phyloP scores from a whole-genome alignment of 2,797 vertebrate species.

The Aeoliscus strigatus region DNA sequence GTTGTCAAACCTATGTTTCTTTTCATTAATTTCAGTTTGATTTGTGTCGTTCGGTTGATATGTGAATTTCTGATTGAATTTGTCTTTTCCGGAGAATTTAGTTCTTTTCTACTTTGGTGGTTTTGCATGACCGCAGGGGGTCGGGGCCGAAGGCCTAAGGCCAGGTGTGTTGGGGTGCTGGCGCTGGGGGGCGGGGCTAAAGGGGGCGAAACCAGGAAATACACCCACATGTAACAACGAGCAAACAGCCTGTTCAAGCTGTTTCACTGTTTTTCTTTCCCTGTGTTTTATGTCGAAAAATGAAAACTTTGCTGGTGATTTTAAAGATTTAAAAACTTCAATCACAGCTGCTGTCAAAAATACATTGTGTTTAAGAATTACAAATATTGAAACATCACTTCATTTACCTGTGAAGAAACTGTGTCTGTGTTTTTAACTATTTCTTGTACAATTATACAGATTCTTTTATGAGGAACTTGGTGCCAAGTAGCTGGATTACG shows the following conservation, averaged over 20 bases:
- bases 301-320: conserved; percentile 94
- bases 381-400: conserved; percentile 93
- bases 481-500: conserved; percentile 97
- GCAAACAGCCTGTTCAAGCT: conserved; percentile 88
- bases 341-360: conserved; percentile 98
- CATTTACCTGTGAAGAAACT: conserved; percentile 99
- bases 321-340: conserved; percentile 88
- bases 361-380: conserved; percentile 99
- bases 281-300: conserved; percentile 96
- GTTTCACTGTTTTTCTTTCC: conserved; percentile 98
- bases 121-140: conserved; percentile 50
- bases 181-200: conserved; percentile 27
- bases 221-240: conserved; percentile 92
- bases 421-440: conserved; percentile 99
- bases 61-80: conserved; percentile 53
- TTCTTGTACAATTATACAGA: conserved; percentile 99
- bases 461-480: conserved; percentile 99
- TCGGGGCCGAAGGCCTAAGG: conserved; percentile 25
- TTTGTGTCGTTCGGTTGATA: conserved; percentile 1
- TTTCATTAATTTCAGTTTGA: conserved; percentile 13
- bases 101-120: conserved; percentile 65
- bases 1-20: conserved; percentile 45
- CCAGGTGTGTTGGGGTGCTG: background rate
- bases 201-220: conserved; percentile 86
- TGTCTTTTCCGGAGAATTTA: conserved; percentile 36